These are phyloP conservation scores for Eurystomus gularis DNA, from an alignment of 2,113 vertebrate genomes.

Conservation along the genomic window DNA sequence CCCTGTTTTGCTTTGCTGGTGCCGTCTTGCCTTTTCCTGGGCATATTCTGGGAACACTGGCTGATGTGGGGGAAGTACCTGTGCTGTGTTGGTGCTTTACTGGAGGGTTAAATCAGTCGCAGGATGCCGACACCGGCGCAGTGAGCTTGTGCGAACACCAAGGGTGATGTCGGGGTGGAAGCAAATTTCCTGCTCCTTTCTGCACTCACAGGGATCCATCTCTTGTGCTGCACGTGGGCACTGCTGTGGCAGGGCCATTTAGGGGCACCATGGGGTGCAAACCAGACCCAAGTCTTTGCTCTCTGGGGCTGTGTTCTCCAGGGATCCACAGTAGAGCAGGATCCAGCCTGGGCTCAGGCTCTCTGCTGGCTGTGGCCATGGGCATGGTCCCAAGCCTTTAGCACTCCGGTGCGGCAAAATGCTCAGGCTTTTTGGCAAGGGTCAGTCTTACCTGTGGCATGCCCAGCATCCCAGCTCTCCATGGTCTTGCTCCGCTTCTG, in stretches of 20 bases:
- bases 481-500: accelerated
- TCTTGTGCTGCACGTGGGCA: accelerated
- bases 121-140: background rate
- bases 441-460: background rate
- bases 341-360: background rate
- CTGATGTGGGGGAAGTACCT: background rate
- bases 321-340: accelerated
- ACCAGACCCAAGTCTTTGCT: background rate
- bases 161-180: background rate
- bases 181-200: background rate
- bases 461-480: accelerated
- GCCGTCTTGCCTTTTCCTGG: background rate
- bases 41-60: background rate
- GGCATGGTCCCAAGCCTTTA: background rate
- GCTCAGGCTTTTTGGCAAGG: background rate
- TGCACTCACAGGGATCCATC: accelerated
- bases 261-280: background rate
- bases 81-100: background rate
- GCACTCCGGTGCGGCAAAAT: accelerated
- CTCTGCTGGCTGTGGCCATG: accelerated
- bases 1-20: background rate
- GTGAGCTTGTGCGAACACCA: background rate
- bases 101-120: background rate
- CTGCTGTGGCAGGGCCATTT: background rate
- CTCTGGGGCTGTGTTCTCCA: accelerated